Evolutionary conservation across 2,797 vertebrate genomes (phyloP).

Genomic region (Pantherophis alleghaniensis): DNA sequence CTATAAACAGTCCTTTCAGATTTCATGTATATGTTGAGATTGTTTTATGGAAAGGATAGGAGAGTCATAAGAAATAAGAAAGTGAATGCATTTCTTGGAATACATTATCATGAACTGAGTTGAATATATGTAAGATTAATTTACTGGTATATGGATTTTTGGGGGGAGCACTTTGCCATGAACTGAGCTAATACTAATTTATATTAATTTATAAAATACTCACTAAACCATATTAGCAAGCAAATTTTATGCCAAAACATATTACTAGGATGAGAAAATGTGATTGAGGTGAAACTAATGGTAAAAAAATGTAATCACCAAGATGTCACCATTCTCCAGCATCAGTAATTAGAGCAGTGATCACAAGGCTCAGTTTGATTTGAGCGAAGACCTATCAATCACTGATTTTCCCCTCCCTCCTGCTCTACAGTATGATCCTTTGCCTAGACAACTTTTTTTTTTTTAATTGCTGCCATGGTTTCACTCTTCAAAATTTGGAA

Average conservation of each 20-base stretch:
- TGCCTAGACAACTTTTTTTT: not conserved
- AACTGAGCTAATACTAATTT: not conserved
- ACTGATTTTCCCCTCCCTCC: not conserved
- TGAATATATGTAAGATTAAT: not conserved
- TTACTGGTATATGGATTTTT: not conserved
- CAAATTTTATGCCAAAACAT: not conserved
- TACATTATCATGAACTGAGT: not conserved
- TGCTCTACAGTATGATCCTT: not conserved
- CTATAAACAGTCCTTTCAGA: not conserved
- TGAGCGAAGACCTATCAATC: not conserved
- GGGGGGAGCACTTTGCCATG: not conserved
- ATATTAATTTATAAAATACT: not conserved
- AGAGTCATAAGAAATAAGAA: not conserved
- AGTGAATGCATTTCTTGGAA: not conserved
- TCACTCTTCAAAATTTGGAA: not conserved
- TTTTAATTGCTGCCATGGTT: not conserved
- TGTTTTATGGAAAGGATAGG: not conserved
- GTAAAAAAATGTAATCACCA: not conserved
- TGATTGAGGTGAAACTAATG: not conserved
- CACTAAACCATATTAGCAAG: not conserved
- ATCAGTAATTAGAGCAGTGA: not conserved
- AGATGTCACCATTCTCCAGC: not conserved
- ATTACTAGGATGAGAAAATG: not conserved
- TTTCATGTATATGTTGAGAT: not conserved
- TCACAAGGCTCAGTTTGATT: not conserved